Percentiles rank a stretch among this genome's conserved stretches.
phyloP scores from a whole-genome alignment of 2,797 vertebrate species.

The Lithobates pipiens region DNA sequence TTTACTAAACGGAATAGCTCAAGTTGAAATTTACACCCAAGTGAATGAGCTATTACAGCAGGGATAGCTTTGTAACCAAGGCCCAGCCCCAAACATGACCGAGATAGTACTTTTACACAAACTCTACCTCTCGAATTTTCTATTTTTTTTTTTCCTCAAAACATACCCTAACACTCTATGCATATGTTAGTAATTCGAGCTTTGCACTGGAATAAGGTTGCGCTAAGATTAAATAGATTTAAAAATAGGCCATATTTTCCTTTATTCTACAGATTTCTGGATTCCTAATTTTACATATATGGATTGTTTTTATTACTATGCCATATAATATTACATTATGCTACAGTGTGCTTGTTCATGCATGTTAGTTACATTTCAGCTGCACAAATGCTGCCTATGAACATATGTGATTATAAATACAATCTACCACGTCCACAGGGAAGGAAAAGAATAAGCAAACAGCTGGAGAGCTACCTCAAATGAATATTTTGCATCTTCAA shows the following conservation, averaged over 20 bases:
- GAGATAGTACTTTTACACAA: too few species aligned
- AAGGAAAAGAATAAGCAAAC: background rate
- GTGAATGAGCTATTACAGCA: too few species aligned
- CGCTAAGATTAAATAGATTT: background rate
- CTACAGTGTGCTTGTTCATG: background rate
- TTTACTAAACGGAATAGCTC: too few species aligned
- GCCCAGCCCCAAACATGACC: too few species aligned
- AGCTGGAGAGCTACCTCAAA: slow-evolving; percentile 33
- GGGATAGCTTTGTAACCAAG: too few species aligned
- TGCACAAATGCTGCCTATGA: background rate
- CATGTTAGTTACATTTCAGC: background rate
- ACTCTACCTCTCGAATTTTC: too few species aligned
- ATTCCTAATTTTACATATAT: background rate
- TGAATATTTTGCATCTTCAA: slow-evolving; percentile 41
- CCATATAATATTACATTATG: background rate
- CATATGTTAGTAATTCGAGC: background rate
- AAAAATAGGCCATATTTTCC: background rate
- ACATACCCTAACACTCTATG: background rate
- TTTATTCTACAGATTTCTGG: background rate
- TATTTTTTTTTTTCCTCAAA: background rate
- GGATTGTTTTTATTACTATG: background rate
- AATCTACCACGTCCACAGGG: background rate
- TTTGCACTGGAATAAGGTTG: background rate
- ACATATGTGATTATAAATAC: slow-evolving; percentile 2
- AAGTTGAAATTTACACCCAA: too few species aligned